phyloP scores from a whole-genome alignment of 2,888 invertebrate species.

The Tholera decimalis region DNA sequence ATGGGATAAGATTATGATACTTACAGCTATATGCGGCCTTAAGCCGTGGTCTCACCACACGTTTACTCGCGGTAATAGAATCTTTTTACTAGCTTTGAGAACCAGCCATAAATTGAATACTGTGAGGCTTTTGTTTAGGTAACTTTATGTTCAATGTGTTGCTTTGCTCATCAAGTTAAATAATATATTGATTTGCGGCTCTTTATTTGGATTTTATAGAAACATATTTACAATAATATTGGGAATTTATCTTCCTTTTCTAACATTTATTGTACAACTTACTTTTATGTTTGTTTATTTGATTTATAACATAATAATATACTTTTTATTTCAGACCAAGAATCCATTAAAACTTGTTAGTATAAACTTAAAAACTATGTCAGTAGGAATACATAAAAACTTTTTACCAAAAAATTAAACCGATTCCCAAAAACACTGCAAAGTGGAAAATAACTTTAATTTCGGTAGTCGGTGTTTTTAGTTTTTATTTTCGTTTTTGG shows the following conservation, averaged over 20 bases:
- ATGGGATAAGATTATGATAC: slow-evolving; percentile 90
- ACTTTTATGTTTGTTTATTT: too few relatives aligned
- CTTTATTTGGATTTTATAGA: slow-evolving; percentile 8
- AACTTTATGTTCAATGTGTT: slow-evolving; percentile 13
- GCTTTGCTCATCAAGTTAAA: slow-evolving; percentile 19
- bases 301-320: too few relatives aligned
- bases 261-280: background rate
- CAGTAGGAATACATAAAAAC: too few relatives aligned
- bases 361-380: too few relatives aligned
- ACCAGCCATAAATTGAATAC: slow-evolving; percentile 20
- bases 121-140: slow-evolving; percentile 19
- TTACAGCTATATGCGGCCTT: slow-evolving; percentile 86
- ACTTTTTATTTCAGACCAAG: too few relatives aligned
- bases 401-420: too few relatives aligned
- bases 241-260: background rate
- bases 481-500: too few relatives aligned
- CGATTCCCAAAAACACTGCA: too few relatives aligned
- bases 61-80: slow-evolving; percentile 56
- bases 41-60: slow-evolving; percentile 74
- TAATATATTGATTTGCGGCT: background rate
- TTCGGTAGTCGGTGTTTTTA: too few relatives aligned
- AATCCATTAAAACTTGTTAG: too few relatives aligned
- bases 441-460: too few relatives aligned
- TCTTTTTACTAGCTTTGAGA: slow-evolving; percentile 39
- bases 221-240: background rate